These are phyloP conservation scores for Linepithema humile DNA, from an alignment of 1,140 invertebrate genomes.

Conservation along the genomic window DNA sequence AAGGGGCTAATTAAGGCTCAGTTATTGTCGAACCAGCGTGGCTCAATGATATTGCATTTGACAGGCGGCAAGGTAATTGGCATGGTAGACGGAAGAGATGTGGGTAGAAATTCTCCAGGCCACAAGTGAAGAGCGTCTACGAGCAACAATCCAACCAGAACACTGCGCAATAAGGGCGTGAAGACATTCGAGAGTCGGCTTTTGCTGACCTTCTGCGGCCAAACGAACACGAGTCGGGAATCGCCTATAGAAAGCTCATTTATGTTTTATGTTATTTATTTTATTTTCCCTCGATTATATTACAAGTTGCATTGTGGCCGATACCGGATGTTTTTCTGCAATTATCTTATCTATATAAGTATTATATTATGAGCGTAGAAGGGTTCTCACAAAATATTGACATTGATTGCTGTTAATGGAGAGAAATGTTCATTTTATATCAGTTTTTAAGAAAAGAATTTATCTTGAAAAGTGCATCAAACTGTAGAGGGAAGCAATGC, in stretches of 20 bases:
- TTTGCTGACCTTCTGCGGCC: constrained; percentile 76
- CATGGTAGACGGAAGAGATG: constrained; percentile 66
- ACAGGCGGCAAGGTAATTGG: constrained; percentile 72
- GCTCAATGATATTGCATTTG: constrained; percentile 80
- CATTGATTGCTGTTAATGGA: no score
- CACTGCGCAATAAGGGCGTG: constrained; percentile 69
- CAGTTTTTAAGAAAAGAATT: no score
- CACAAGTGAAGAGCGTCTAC: constrained; percentile 77
- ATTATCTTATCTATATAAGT: no score
- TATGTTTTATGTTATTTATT: no score
- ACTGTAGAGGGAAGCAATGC: no score
- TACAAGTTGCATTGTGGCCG: no score
- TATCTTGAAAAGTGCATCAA: no score
- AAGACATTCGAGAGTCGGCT: constrained; percentile 67
- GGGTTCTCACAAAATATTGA: no score
- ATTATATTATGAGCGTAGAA: no score
- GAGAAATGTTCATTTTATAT: no score
- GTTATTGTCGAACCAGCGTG: constrained; percentile 76
- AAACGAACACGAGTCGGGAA: constrained; percentile 79
- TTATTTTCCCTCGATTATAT: no score
- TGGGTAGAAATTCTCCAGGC: constrained; percentile 81
- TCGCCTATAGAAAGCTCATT: constrained; percentile 72
- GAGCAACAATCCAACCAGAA: constrained; percentile 72
- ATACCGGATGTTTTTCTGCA: no score
- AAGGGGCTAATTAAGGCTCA: background rate